Percentiles rank a stretch among this genome's conserved stretches.
Evolutionary conservation across 2,888 invertebrate genomes (phyloP).

Genomic region (Lagria hirta): DNA sequence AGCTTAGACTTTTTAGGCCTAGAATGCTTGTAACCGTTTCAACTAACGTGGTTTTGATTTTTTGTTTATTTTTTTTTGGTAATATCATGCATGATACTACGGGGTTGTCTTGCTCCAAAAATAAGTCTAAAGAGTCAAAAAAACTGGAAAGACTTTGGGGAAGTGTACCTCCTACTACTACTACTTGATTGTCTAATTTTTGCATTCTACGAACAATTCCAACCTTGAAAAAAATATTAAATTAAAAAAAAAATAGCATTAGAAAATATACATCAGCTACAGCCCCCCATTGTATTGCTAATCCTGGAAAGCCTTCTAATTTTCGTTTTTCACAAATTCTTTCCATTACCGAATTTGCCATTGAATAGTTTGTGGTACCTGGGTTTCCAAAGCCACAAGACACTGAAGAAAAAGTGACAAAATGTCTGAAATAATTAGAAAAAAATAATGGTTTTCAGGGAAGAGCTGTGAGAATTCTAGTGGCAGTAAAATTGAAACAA

Average conservation of each 20-base stretch:
- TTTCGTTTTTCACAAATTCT: conserved; percentile 77
- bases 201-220: conserved; percentile 64
- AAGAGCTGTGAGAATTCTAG: too few species aligned
- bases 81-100: conserved; percentile 80
- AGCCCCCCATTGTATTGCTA: conserved; percentile 93
- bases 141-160: conserved; percentile 67
- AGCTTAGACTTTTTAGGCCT: conserved; percentile 36
- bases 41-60: conserved; percentile 66
- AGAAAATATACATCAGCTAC: conserved; percentile 75
- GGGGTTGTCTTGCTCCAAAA: conserved; percentile 63
- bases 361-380: conserved; percentile 87
- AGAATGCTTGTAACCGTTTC: conserved; percentile 63
- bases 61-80: conserved; percentile 64
- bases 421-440: conserved; percentile 62
- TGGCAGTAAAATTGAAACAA: too few species aligned
- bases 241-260: neutral
- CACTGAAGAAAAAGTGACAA: conserved; percentile 90
- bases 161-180: conserved; percentile 60
- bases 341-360: conserved; percentile 87
- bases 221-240: conserved; percentile 46
- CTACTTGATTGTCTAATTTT: conserved; percentile 47
- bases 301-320: conserved; percentile 69
- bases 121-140: conserved; percentile 62
- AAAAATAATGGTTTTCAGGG: too few species aligned
- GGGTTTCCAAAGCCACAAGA: conserved; percentile 89